phyloP scores from a whole-genome alignment of 2,888 invertebrate genomes.

The Hipparchia sbordonii region DNA sequence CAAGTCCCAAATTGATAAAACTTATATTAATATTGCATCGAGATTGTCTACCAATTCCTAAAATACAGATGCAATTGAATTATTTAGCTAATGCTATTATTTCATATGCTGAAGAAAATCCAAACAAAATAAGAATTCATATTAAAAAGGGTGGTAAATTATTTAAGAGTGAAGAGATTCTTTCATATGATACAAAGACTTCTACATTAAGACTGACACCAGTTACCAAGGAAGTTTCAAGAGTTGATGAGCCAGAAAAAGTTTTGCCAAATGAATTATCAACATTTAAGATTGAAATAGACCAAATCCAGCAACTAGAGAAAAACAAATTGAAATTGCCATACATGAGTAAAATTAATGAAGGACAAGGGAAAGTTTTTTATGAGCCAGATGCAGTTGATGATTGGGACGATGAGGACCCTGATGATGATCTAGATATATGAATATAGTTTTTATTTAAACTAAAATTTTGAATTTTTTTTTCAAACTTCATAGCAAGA shows the following conservation, averaged over 20 bases:
- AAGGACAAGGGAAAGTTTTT: slow-evolving; percentile 85
- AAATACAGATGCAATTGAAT: slow-evolving; percentile 69
- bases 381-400: slow-evolving; percentile 91
- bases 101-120: slow-evolving; percentile 54
- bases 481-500: neutral
- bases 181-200: slow-evolving; percentile 60
- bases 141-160: slow-evolving; percentile 82
- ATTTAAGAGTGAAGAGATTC: slow-evolving; percentile 67
- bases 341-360: slow-evolving; percentile 80
- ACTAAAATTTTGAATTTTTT: neutral
- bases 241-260: slow-evolving; percentile 63
- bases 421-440: slow-evolving; percentile 92
- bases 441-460: slow-evolving; percentile 43
- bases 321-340: slow-evolving; percentile 84
- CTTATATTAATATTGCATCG: slow-evolving; percentile 71
- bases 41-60: slow-evolving; percentile 72
- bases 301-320: slow-evolving; percentile 84
- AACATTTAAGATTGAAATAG: slow-evolving; percentile 86
- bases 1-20: slow-evolving; percentile 54
- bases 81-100: slow-evolving; percentile 71
- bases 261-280: slow-evolving; percentile 71
- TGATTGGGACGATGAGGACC: slow-evolving; percentile 94
- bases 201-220: slow-evolving; percentile 56
- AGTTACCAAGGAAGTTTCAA: slow-evolving; percentile 54
- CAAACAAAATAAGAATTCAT: slow-evolving; percentile 58